phyloP scores from a whole-genome alignment of 1,140 invertebrate genomes.

The Brachionus sp. region DNA sequence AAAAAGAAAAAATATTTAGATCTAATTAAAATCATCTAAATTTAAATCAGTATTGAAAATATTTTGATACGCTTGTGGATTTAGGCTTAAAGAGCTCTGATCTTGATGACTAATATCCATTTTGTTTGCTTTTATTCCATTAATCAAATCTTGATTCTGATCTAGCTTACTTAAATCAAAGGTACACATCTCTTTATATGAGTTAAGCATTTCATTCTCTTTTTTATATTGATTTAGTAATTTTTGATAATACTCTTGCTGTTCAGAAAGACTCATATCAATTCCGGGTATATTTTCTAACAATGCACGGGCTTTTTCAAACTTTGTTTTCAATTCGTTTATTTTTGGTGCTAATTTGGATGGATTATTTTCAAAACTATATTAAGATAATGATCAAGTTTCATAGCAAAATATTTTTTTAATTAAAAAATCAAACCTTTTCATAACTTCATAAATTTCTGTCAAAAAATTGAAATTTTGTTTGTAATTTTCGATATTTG shows the following conservation, averaged over 20 bases:
- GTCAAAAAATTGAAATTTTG: slow-evolving; percentile 39
- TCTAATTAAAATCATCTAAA: slow-evolving; percentile 18
- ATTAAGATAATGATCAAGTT: neutral
- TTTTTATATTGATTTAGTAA: slow-evolving; percentile 41
- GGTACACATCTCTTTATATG: slow-evolving; percentile 35
- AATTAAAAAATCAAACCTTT: neutral
- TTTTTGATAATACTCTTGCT: slow-evolving; percentile 17
- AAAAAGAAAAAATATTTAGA: neutral
- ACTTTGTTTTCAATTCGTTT: slow-evolving; percentile 45
- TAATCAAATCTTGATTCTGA: neutral
- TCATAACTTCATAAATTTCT: slow-evolving; percentile 41
- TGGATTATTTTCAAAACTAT: slow-evolving; percentile 40
- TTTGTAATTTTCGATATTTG: slow-evolving; percentile 16
- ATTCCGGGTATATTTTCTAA: slow-evolving; percentile 34
- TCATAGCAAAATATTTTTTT: neutral
- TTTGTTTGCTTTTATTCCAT: neutral
- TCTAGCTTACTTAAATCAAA: slow-evolving; percentile 36
- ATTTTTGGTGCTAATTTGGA: slow-evolving; percentile 35
- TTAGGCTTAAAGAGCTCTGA: neutral
- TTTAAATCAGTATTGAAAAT: slow-evolving; percentile 3
- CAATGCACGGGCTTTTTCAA: slow-evolving; percentile 16
- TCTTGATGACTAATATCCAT: neutral
- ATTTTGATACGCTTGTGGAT: neutral
- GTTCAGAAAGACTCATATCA: slow-evolving; percentile 28
- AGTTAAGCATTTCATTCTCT: slow-evolving; percentile 16